Evolutionary conservation across 2,888 invertebrate genomes (phyloP), one percentile per base, ranked within the genome.

Genomic region (Ennomos fuscantarius): DNA sequence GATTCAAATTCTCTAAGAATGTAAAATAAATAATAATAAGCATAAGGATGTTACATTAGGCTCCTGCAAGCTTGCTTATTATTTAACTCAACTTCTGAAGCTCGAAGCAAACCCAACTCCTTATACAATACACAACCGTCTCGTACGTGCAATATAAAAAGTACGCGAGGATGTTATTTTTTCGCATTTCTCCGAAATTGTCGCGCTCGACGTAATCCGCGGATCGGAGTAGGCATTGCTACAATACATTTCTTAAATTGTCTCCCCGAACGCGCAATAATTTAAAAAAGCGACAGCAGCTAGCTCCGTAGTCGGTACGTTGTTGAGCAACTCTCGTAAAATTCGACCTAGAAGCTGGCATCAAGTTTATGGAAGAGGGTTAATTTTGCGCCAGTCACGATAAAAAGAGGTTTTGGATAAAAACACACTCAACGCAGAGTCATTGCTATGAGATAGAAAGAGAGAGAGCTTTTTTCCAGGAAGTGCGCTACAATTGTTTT

Each of bases 221-320:
- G 77, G 79, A 81, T 82, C 76, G 75, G 74, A 74, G 73, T 74
- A 75, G 73, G 72, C 73, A 76, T 74, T 71, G 65, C 76, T 68
- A 79, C 79, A 76, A 87, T 86, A 86, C 86, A 84, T 87, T 86
- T 78, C 69, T 78, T 68, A 83, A 88, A 89, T 88, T 86, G 87
- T 88, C 82, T 82, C 78, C 82, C 76, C 81, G 81, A 86, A 86
- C 78, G 79, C 81, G 85, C 80, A 78, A 87, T 88, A 81, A 86
- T 86, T 87, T 86, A 79, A 86, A 81, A 82, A 81, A 73, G 74
- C 73, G 72, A 42, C 63, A 44, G 62, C 69, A 58, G 58, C 56
- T 66, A 65, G 68, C 69, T 59, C 52, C 59, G 61, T 65, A 69
- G 66, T 24, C 24, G 24, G 70, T 61, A 68, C 66, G 71, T 63